Conservation (phyloP, 2,113 vertebrate genomes). For the Coreoperca whiteheadi region DNA sequence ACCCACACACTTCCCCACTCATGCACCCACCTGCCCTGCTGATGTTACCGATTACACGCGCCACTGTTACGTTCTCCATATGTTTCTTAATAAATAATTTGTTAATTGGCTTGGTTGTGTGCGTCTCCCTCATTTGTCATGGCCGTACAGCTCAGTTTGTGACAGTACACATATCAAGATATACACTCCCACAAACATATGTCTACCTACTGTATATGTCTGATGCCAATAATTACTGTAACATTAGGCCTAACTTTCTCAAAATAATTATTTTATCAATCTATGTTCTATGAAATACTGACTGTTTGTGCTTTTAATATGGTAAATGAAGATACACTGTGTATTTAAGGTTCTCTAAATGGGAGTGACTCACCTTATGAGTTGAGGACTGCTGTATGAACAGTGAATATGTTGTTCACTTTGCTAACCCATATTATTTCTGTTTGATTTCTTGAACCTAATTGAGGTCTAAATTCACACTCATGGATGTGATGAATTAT, state of each 20-base stretch:
- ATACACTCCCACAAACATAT: neutral
- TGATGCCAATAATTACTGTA: neutral
- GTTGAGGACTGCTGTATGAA: neutral
- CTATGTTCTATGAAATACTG: conserved; percentile 8
- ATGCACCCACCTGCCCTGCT: too few relatives aligned
- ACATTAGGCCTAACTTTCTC: too few relatives aligned
- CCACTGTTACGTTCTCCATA: too few relatives aligned
- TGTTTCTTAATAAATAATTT: too few relatives aligned
- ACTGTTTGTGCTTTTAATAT: conserved; percentile 7
- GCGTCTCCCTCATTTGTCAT: too few relatives aligned
- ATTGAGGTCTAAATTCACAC: neutral
- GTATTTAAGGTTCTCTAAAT: neutral
- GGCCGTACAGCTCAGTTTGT: too few relatives aligned
- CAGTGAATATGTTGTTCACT: neutral
- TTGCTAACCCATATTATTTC: neutral
- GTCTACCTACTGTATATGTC: neutral
- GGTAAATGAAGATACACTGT: neutral
- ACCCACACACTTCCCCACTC: too few relatives aligned
- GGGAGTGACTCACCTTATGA: neutral
- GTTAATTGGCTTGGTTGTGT: too few relatives aligned
- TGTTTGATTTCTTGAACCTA: neutral
- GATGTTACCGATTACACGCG: too few relatives aligned
- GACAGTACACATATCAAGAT: neutral
- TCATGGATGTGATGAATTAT: neutral
- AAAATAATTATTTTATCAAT: too few relatives aligned